Evolutionary conservation across 2,888 invertebrate species (phyloP).

Genomic region (Microplitis manilae): DNA sequence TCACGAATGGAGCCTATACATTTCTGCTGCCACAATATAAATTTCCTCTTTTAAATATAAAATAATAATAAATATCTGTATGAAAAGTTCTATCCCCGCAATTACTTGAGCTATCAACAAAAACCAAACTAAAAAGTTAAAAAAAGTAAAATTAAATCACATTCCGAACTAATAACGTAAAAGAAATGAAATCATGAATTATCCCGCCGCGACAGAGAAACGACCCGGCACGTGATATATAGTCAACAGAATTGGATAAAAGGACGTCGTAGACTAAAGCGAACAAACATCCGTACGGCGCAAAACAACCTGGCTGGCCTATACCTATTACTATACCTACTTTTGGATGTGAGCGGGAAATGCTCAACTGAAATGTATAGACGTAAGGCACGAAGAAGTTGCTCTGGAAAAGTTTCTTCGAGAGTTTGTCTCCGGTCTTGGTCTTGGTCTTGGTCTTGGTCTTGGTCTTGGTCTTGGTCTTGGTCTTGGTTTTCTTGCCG

Average conservation of each 20-base stretch:
- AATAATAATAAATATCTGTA: background rate
- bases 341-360: background rate
- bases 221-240: background rate
- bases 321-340: background rate
- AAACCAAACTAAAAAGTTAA: conserved; percentile 27
- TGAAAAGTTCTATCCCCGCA: conserved; percentile 3
- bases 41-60: conserved; percentile 2
- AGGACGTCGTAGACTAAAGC: background rate
- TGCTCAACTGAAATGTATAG: conserved; percentile 1
- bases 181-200: conserved; percentile 36
- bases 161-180: conserved; percentile 18
- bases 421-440: conserved; percentile 39
- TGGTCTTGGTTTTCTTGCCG: conserved; percentile 4
- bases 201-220: conserved; percentile 8
- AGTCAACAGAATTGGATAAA: conserved; percentile 33
- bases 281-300: conserved; percentile 12
- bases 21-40: background rate
- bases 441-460: background rate
- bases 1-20: background rate
- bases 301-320: conserved; percentile 4
- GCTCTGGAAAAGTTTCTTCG: conserved; percentile 31
- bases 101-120: conserved; percentile 24
- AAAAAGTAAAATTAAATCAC: conserved; percentile 26
- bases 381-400: conserved; percentile 25
- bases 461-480: background rate